Conservation (phyloP, 2,797 vertebrate species). For the Sebastes iracundus region DNA sequence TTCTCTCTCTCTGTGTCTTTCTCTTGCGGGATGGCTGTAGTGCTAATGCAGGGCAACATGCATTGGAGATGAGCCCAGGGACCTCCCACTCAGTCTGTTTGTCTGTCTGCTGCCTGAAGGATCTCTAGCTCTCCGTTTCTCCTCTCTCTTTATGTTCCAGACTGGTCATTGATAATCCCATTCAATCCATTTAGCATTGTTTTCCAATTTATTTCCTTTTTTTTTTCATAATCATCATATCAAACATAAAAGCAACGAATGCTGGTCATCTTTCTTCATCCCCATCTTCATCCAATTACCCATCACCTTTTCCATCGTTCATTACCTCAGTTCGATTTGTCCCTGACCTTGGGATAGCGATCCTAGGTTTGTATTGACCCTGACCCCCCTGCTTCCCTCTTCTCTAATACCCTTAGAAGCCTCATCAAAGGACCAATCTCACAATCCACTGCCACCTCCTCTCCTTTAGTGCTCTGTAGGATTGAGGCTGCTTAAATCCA, state of each 20-base stretch:
- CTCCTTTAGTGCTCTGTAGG: not conserved
- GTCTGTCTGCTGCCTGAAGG: slow-evolving; percentile 70
- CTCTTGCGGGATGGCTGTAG: slow-evolving; percentile 70
- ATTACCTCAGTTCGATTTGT: slow-evolving; percentile 57
- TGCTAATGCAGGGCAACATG: slow-evolving; percentile 78
- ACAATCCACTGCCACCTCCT: slow-evolving; percentile 13
- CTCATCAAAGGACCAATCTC: slow-evolving; percentile 50
- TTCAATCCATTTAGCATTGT: not conserved
- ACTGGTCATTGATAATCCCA: slow-evolving; percentile 15
- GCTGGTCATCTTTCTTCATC: slow-evolving; percentile 11
- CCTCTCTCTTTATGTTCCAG: slow-evolving; percentile 21
- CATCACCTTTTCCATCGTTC: slow-evolving; percentile 42
- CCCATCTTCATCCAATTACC: slow-evolving; percentile 38
- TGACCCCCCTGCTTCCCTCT: slow-evolving; percentile 29
- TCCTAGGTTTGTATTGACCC: slow-evolving; percentile 65
- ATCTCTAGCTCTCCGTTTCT: slow-evolving; percentile 28
- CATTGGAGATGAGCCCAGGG: slow-evolving; percentile 82
- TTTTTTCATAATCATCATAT: not conserved
- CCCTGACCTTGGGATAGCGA: slow-evolving; percentile 66
- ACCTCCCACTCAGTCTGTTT: slow-evolving; percentile 77
- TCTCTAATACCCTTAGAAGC: slow-evolving; percentile 45
- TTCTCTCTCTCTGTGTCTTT: slow-evolving; percentile 56
- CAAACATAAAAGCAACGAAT: not conserved
- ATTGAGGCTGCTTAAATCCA: not conserved
- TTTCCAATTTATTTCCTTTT: not conserved